Base-by-base conservation (phyloP, 1,140 invertebrate genomes). In the Amyelois transitella region DNA sequence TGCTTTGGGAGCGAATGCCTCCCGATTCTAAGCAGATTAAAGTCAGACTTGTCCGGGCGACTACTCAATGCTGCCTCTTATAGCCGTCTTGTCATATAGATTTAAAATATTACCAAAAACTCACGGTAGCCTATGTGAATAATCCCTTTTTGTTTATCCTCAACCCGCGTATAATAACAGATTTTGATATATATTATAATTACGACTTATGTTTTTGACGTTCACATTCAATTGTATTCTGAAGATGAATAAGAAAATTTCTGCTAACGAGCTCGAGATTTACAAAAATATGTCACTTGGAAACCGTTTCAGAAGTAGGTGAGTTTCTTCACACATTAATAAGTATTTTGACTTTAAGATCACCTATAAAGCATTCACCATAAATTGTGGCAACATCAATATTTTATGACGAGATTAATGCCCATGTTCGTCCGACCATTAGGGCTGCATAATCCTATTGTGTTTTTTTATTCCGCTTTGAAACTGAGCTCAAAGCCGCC, bases 371-470 rank as follows among this genome's bases (percentile, higher is more conserved):
- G 65, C 72, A 67, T 64, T 58, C 72, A 72, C 78, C 53, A 87
- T 85, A 84, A 87, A 86, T 86, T 81, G 73, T 58, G 60, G 66
- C 72, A 66, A 81, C 84, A 88, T 88, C 82, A 86, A 86, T 86
- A 86, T 85, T 88, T 81, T 81, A 88, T 87, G 82, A 84, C 65
- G 73, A 81, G 75, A 80, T 86, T 82, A 86, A 88, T 88, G 82
- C 80, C 81, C 81, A 86, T 87, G 84, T 87, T 84, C 66, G 72
- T 72, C 54, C 54, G 73, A 69, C 81, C 84, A 86, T 83, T 87
- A 83, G 75, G 72, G 62, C 71, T 69, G 76, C 64, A 82, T 86
- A 83, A 86, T 83, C 62, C 81, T 72, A 87, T 86, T 87, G 84
- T 86, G 60, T 83, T 87, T 84, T n/a, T 79, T 84, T 86, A 70